Evolutionary conservation across 2,888 invertebrate genomes (phyloP), one percentile per base, ranked within the genome.

Genomic region (Petrolisthes manimaculis): DNA sequence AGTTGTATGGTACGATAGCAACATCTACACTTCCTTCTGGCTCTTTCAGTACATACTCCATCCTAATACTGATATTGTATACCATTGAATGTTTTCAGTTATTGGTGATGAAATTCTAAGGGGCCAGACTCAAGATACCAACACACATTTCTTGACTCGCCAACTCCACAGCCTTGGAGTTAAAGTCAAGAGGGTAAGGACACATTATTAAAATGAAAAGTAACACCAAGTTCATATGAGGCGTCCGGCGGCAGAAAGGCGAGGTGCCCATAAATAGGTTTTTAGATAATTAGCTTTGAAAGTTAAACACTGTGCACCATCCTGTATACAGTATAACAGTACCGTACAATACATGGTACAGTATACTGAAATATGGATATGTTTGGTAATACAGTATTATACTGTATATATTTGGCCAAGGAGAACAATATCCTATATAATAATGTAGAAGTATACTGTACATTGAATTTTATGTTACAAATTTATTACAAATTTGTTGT

Each of bases 71-170:
- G 67, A 14, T 12, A 14, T 56, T 67, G 61, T 24, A n/a, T 21
- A 9, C 53, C 79, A 21, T 84, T 77, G 37, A 37, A 37, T 37
- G 37, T 24, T 88, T 91, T 71, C 90, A 91, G 91, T 96, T 80
- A 95, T 96, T 92, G 96, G 96, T n/a, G 95, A 96, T 94, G 96
- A 96, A 93, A 95, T 96, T 91, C 93, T 96, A 54, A 96, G 95
- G 92, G 96, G 96, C 4, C 95, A 95, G 92, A 95, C 95, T 5
- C 93, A 93, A 53, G 96, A 96, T 92, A 95, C 95, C 5, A 96
- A 96, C 93, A 95, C 96, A 3, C 93, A 94, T 90, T 95, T 95
- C 91, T 93, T 96, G 56, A 94, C 95, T 89, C 93, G 94, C 92
- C 93, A 94, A 90, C 93, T 96, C 6, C 95, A 95, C 92, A 93